Base-by-base conservation (phyloP, 2,113 vertebrate genomes). In the Candoia aspera region DNA sequence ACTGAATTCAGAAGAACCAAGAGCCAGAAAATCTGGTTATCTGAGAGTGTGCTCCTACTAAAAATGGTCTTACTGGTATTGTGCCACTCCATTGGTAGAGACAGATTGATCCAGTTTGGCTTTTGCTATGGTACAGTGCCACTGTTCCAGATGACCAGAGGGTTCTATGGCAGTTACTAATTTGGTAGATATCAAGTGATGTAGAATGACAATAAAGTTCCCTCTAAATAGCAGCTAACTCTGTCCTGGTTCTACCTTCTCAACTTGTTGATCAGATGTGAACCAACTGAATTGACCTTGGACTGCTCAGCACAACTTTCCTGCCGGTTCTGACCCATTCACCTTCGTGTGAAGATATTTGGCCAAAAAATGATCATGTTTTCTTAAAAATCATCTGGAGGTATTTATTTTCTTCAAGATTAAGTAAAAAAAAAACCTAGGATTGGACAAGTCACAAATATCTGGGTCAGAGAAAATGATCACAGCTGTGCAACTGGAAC, bases 401-500 rank as follows among this genome's bases (percentile, higher is more conserved):
- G 97, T 97, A 97, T 97, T 97, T 96, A 97, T 97, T 97, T 97
- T 97, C 96, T 96, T 96, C 94, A 97, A 96, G 21, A 24, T 55
- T 83, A 95, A 97, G 97, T 97, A 97, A 96, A 97, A 98, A 95
- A 94, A 94, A 33, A 6, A 6, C 2, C 10, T 96, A 97, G 97
- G 97, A 97, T 97, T 97, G 97, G 97, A 97, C 97, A 98, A 98
- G 98, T 98, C 97, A 96, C 97, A 98, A 98, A 97, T 97, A 97
- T 97, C 97, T 98, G 98, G 97, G 97, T 97, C 93, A 97, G 95
- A 97, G 97, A 98, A 98, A 98, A 98, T 98, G 97, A 98, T 98
- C 97, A 98, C 99, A 99, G 99, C 99, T 99, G 99, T 98, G 98
- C 98, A 98, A 98, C 98, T 98, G 97, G 98, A 98, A 97, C 97